Evolutionary conservation across 2,888 invertebrate genomes (phyloP), one percentile per base, ranked within the genome.

Genomic region (Ennomos erosarius): DNA sequence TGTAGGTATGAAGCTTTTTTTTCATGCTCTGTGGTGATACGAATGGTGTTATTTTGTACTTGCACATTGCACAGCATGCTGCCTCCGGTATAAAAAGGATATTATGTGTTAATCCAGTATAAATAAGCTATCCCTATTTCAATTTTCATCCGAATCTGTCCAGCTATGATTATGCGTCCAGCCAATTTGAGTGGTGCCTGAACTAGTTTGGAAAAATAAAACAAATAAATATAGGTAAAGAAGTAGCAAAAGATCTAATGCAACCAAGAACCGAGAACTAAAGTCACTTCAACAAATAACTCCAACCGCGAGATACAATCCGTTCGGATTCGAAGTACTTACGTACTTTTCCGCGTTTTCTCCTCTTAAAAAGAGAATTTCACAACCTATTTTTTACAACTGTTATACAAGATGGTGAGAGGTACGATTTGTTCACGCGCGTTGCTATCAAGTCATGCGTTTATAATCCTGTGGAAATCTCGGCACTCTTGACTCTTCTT

Each of bases 371-470:
- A 58, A 34, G 46, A 45, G 46, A 49, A 45, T 34, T 56, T 12
- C 11, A 33, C 36, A 51, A 48, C 52, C 13, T 48, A 8, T 34
- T 55, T 49, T 54, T 46, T 35, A 39, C 33, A 44, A 60, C 16
- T 38, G 46, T 54, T 57, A 64, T 44, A 52, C 52, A 58, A 55
- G 53, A n/a, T 37, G 34, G 49, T 26, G 56, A 49, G 40, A 38
- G 42, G 39, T 52, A 43, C 42, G 46, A 56, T 52, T 49, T 53
- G 48, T 64, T 65, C 67, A 64, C 67, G 67, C 67, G 52, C 51
- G 49, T 49, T 59, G 38, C 33, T 37, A 49, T 34, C 40, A 45
- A 65, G 51, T 61, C 69, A 61, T 62, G 67, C 69, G 64, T 53
- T 34, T 16, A 61, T 63, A 65, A 65, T 62, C 36, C 38, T 51